Conservation (phyloP, 2,113 vertebrate genomes). For the Mesitornis unicolor region DNA sequence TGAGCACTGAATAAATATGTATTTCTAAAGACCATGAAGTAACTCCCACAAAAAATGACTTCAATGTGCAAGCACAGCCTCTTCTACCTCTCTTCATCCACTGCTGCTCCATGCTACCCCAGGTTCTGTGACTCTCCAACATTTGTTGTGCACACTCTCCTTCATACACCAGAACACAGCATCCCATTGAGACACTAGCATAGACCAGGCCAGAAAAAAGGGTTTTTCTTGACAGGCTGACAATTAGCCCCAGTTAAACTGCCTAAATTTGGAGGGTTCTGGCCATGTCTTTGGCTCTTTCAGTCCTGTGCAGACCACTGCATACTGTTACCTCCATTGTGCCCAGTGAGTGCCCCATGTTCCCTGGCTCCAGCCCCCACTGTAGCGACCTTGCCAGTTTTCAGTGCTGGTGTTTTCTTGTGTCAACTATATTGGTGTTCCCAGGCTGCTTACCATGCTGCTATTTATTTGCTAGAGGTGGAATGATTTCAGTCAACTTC, state of each 20-base stretch:
- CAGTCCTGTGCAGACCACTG: not conserved
- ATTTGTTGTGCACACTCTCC: too few species aligned
- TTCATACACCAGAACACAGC: accelerated
- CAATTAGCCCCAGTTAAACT: not conserved
- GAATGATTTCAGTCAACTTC: not conserved
- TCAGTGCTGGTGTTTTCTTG: not conserved
- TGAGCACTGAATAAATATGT: not conserved
- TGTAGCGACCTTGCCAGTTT: not conserved
- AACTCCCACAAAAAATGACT: not conserved
- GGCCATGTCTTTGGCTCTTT: accelerated
- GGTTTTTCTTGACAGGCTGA: not conserved
- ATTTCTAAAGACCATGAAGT: not conserved
- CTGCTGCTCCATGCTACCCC: not conserved
- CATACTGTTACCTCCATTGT: accelerated
- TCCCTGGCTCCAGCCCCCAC: not conserved
- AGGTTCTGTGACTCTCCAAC: accelerated
- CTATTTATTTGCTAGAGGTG: not conserved
- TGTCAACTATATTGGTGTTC: not conserved
- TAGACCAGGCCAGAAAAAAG: accelerated
- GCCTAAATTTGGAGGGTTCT: not conserved
- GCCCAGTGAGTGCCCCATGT: accelerated
- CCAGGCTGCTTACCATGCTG: not conserved
- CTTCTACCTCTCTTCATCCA: accelerated
- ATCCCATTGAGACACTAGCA: not conserved
- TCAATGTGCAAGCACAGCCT: not conserved